Conservation (phyloP, 2,888 invertebrate species). For the Chelonus formosanus region DNA sequence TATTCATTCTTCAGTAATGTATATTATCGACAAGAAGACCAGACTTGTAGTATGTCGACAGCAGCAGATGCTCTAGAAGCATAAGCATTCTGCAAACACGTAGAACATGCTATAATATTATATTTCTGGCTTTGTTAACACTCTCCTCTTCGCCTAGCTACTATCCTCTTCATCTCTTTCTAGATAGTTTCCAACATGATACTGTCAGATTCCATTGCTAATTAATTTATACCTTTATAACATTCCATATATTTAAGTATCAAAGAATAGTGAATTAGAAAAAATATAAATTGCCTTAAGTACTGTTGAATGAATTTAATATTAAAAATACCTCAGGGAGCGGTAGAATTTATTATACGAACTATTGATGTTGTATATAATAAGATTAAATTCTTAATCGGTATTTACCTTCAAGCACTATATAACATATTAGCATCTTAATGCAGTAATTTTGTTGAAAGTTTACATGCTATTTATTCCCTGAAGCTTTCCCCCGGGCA, state of each 20-base stretch:
- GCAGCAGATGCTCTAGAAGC: conserved; percentile 42
- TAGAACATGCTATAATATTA: no score
- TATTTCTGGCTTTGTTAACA: no score
- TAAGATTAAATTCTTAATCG: conserved; percentile 44
- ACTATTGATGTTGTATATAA: conserved; percentile 32
- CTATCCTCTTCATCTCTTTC: no score
- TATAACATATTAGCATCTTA: conserved; percentile 40
- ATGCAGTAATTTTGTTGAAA: conserved; percentile 44
- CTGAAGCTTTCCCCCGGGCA: conserved; percentile 4
- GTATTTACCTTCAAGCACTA: conserved; percentile 42
- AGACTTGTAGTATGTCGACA: conserved; percentile 28
- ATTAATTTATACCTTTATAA: no score
- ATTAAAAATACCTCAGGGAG: no score
- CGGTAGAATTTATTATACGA: no score
- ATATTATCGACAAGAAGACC: conserved; percentile 8
- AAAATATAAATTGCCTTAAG: no score
- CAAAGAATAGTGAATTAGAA: no score
- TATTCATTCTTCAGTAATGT: conserved; percentile 5
- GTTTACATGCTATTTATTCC: conserved; percentile 34
- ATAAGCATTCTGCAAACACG: conserved; percentile 38
- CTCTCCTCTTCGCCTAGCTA: no score
- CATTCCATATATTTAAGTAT: conserved; percentile 12
- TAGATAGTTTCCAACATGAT: no score
- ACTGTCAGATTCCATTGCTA: no score
- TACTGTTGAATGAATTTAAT: no score